Evolutionary conservation across 2,888 invertebrate genomes (phyloP).

Genomic region (Cartodere bifasciata): DNA sequence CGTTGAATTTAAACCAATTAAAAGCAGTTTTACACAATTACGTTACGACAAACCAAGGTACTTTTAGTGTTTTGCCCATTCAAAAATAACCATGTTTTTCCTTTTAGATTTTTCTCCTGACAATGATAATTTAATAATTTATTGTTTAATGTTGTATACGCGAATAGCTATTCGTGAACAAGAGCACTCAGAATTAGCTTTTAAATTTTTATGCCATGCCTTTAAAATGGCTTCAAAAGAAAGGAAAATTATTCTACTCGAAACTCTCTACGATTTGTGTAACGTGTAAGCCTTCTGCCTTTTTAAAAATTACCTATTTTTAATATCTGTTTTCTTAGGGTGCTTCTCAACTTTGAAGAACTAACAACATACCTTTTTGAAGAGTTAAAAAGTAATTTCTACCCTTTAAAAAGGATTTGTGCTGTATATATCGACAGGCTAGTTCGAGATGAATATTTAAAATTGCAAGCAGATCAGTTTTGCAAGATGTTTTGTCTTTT

Average conservation of each 20-base stretch:
- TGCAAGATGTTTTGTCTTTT: background rate
- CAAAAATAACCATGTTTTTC: background rate
- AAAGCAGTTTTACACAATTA: background rate
- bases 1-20: background rate
- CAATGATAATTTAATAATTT: background rate
- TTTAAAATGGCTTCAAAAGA: background rate
- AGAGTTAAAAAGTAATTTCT: background rate
- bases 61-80: background rate
- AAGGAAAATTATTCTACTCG: background rate
- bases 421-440: background rate
- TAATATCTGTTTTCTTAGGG: background rate
- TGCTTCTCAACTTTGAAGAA: background rate
- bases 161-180: background rate
- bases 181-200: background rate
- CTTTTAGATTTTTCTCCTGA: background rate
- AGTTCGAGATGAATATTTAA: background rate
- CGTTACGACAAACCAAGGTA: conserved; percentile 1
- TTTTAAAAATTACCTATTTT: background rate
- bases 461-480: background rate
- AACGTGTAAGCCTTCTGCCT: background rate
- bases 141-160: conserved; percentile 1
- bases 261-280: background rate
- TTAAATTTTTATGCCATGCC: background rate
- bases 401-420: conserved; percentile 1
- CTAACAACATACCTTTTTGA: background rate